These are phyloP conservation scores for Aphyosemion australe DNA, from an alignment of 2,113 vertebrate species.

Conservation along the genomic window DNA sequence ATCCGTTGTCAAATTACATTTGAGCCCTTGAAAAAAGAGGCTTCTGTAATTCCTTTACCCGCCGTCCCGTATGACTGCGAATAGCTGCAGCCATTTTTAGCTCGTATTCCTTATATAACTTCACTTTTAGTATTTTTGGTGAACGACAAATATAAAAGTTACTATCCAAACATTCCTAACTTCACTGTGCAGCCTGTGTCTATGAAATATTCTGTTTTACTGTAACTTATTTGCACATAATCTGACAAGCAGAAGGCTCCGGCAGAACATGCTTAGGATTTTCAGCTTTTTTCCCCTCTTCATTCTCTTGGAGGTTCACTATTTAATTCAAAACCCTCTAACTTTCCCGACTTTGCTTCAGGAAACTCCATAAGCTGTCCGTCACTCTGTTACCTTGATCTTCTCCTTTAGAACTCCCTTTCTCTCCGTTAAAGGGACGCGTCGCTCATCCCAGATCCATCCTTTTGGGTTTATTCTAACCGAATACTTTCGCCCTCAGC, in stretches of 20 bases:
- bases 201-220: background rate
- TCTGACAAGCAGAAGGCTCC: constrained; percentile 23
- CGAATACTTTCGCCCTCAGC: background rate
- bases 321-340: constrained; percentile 24
- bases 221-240: constrained; percentile 10
- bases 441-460: constrained; percentile 38
- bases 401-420: constrained; percentile 23
- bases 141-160: background rate
- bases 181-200: background rate
- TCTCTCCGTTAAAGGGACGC: constrained; percentile 34
- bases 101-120: background rate
- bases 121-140: background rate
- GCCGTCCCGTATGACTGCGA: no score
- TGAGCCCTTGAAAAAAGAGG: background rate
- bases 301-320: constrained; percentile 11
- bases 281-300: background rate
- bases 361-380: constrained; percentile 39
- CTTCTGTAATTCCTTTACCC: background rate
- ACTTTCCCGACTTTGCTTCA: constrained; percentile 15
- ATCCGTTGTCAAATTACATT: background rate
- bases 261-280: background rate
- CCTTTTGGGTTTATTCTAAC: constrained; percentile 29
- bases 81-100: background rate
- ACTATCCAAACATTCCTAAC: background rate
- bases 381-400: constrained; percentile 43